Base-by-base conservation (phyloP, 2,888 invertebrate genomes). In the Megalurothrips usitatus region DNA sequence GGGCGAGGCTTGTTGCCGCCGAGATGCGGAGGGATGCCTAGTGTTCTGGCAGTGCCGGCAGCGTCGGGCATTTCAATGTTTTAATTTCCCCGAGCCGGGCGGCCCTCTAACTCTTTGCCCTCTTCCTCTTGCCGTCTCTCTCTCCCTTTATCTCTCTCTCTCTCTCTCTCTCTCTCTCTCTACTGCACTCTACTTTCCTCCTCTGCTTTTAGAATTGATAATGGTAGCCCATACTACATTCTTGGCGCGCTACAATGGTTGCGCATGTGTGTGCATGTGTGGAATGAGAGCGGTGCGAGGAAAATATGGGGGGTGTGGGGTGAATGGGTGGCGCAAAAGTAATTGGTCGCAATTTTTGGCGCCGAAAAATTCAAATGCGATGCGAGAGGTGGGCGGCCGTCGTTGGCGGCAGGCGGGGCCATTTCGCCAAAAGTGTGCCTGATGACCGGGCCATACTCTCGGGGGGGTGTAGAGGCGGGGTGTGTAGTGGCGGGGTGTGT, bases 201-300 rank as follows among this genome's bases (percentile, higher is more conserved):
- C 58, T 58, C 0, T 58, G 58, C 58, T 68, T n/a, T 23, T 26
- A 23, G 68, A 75, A 75, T 75, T 75, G 68, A 75, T 75, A 75
- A 23, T 75, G 58, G 19, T 43, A n/a, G 34, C 34, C 6, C 34
- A 6, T 43, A 43, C 34, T 43, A 43, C 34, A 43, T 43, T 43
- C 34, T 58, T 12, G 58, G 14, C 58, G 58, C 58, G 58, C 1
- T 1, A 52, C 19, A 52, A 52, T 52, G 52, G 19, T 9, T 2
- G 12, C 10, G 52, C n/a, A n/a, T n/a, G 52, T 52, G 2, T 52
- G 12, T 52, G 34, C 34, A 6, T 43, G 34, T 43, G 34, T 43
- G 34, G 34, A 43, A 43, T 4, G 6, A 6, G 34, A 43, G 34
- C 34, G 34, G 34, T n/a, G 34, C 34, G 34, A 43, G 34, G 34